Conservation (phyloP, 2,113 vertebrate genomes). For the Gila orcuttii region DNA sequence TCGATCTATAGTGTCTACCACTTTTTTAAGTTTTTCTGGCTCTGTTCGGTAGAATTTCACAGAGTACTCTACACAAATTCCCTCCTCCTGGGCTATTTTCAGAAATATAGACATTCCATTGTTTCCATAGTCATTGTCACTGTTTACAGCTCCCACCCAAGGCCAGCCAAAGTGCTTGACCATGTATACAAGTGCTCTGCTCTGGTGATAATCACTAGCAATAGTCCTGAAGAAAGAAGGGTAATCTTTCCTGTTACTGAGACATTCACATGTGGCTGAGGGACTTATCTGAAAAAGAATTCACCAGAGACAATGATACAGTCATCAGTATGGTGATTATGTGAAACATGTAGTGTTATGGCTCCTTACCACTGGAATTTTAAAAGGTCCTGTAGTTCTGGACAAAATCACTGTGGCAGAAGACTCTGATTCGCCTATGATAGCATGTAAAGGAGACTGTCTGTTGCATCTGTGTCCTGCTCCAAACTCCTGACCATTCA, state of each 20-base stretch:
- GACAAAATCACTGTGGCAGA: conserved; percentile 74
- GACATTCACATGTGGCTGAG: conserved; percentile 76
- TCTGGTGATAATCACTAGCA: conserved; percentile 74
- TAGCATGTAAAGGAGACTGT: neutral
- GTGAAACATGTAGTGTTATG: neutral
- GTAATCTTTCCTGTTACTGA: conserved; percentile 70
- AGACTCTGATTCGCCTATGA: conserved; percentile 52
- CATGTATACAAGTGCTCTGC: conserved; percentile 69
- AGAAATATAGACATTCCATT: conserved; percentile 76
- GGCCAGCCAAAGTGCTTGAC: conserved; percentile 77
- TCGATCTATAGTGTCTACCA: conserved; percentile 68
- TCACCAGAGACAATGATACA: neutral
- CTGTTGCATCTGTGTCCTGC: conserved; percentile 60
- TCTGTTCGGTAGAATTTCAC: conserved; percentile 71
- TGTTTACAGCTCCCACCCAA: conserved; percentile 76
- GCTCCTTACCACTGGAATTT: conserved; percentile 16
- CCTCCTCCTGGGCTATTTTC: conserved; percentile 66
- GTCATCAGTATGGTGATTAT: neutral
- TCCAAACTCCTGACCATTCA: conserved; percentile 65
- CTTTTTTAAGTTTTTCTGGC: conserved; percentile 67
- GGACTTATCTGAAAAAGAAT: conserved; percentile 70
- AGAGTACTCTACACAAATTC: conserved; percentile 73
- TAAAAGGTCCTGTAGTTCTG: conserved; percentile 36
- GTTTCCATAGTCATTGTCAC: conserved; percentile 78
- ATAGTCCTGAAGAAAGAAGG: conserved; percentile 77